phyloP scores from a whole-genome alignment of 2,888 invertebrate species.

The Drosophila barbarae region DNA sequence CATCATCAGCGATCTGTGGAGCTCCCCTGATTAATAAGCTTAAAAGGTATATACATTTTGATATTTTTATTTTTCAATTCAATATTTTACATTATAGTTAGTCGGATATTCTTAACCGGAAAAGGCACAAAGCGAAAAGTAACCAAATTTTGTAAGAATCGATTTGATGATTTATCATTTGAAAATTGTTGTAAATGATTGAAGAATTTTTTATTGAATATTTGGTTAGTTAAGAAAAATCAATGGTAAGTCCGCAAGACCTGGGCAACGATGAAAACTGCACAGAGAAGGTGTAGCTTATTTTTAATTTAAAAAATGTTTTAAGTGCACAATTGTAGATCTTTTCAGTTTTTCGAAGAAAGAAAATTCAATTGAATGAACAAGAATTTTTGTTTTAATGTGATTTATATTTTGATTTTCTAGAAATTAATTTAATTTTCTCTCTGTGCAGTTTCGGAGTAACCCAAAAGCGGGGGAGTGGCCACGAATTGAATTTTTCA shows the following conservation, averaged over 20 bases:
- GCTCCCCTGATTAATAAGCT: conserved; percentile 1
- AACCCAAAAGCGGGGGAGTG: conserved; percentile 20
- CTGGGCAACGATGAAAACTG: neutral
- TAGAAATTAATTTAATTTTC: neutral
- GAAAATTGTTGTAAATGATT: neutral
- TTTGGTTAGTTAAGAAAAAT: neutral
- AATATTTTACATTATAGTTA: conserved; percentile 18
- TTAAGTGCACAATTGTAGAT: neutral
- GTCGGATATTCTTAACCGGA: conserved; percentile 1
- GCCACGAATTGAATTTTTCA: conserved; percentile 51
- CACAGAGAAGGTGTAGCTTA: neutral
- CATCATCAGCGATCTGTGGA: conserved; percentile 4
- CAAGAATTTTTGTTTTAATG: neutral
- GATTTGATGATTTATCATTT: neutral
- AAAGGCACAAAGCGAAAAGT: neutral
- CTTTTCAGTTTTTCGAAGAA: neutral
- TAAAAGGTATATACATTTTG: conserved; percentile 6
- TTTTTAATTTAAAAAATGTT: neutral
- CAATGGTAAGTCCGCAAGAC: conserved; percentile 6
- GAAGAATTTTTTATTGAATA: neutral
- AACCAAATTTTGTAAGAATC: conserved; percentile 8
- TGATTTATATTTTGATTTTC: neutral
- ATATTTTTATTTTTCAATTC: conserved; percentile 12
- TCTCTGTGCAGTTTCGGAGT: neutral
- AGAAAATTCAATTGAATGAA: neutral